Evolutionary conservation across 1,140 invertebrate species (phyloP), one percentile per base, ranked within the genome.

Genomic region (Drosophila truncata): DNA sequence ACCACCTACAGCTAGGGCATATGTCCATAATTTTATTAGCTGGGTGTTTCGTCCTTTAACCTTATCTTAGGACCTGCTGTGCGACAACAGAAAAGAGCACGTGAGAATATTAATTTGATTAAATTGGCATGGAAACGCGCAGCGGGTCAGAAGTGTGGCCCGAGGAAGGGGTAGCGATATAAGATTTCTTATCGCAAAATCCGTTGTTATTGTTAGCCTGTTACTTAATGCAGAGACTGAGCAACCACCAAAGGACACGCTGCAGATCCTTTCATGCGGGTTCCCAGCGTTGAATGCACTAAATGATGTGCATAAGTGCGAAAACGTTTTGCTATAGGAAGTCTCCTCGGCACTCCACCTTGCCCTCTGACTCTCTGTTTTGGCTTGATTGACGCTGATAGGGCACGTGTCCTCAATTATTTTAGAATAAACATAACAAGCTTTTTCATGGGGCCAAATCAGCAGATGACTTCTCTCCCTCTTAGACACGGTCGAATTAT

Each of bases 91-190:
- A 65, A 77, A 82, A 84, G 78, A 54, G 77, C 85, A 91, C 90
- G 90, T 91, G 90, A 83, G 90, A 91, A 91, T 71, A 77, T 76
- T 90, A 91, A 91, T 91, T 91, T 91, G 74, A 90, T 86, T 91
- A 91, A 81, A 91, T 91, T 90, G 75, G 80, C 90, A 90, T 84
- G 76, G 80, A 86, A 76, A 91, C 80, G 69, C 82, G 14, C 82
- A 71, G 69, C 76, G 46, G 76, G 88, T 11, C 70, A 72, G 52
- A 71, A 71, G 69, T 70, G 52, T 20, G 64, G 27, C 42, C 14
- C 20, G 65, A 0, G 27, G 61, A 64, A 49, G 39, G 39, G 47
- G 31, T 31, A 60, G 61, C 63, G 59, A 70, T 44, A 65, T 47
- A 52, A 33, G 27, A 59, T 59, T 46, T 49, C 67, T 91, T 90